Base-by-base conservation (phyloP, 2,797 vertebrate genomes). In the Gambelia wislizenii region DNA sequence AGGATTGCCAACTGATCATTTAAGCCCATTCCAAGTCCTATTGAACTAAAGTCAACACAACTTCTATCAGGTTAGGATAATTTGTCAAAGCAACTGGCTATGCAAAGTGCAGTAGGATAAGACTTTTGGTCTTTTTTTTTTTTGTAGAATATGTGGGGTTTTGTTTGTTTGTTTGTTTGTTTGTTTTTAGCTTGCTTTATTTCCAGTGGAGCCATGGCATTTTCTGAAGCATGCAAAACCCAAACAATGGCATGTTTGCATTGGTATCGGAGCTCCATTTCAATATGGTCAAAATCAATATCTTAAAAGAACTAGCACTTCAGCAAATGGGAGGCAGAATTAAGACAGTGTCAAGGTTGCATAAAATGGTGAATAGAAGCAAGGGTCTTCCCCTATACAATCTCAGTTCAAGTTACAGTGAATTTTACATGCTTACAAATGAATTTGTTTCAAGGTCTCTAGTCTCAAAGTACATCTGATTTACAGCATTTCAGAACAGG, bases 381-480 rank as follows among this genome's bases (percentile, higher is more conserved):
- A 25, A 6, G 84, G 14, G 7, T 64, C 75, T 30, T 87, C 85
- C 25, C 16, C 33, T 84, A 4, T 56, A 84, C 87, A 39, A 86
- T 82, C 49, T n/a, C 2, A 61, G 89, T 91, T 95, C 89, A 91
- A 89, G 84, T 94, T 93, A 87, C 81, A 90, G 36, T 91, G 76
- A 88, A 89, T 22, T 95, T 96, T 94, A 95, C 90, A 89, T 83
- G 92, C 90, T 95, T 95, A 84, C 90, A 96, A 96, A 95, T 86
- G 9, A 95, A 96, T 94, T 90, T 91, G 20, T 92, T 90, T 67
- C 91, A 91, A 83, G 61, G 81, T 93, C 77, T 95, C 89, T 91
- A 47, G 79, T 88, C 88, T 94, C 91, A 94, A 76, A 88, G 90
- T 84, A 92, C 85, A 36, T 76, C 87, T 90, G 80, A 95, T 94